These are phyloP conservation scores for Mus minutoides DNA, from an alignment of 2,797 vertebrate species.

Conservation along the genomic window DNA sequence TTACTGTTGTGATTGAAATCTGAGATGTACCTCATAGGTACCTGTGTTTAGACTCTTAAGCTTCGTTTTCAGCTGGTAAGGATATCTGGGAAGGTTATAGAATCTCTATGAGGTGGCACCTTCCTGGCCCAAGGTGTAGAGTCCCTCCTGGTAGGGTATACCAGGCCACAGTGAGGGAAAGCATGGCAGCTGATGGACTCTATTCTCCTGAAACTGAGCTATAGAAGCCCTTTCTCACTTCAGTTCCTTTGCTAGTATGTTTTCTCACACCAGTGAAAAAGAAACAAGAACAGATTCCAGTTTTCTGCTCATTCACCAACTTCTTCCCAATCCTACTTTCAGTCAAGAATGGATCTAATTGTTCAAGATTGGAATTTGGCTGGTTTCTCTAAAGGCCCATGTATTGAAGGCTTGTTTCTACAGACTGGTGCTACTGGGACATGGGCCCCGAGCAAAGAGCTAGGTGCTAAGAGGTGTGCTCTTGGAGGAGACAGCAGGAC, in stretches of 20 bases:
- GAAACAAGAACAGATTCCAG: background rate
- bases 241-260: background rate
- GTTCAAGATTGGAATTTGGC: background rate
- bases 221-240: background rate
- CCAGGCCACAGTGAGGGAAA: background rate
- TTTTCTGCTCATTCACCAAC: background rate
- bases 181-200: background rate
- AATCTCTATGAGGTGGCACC: background rate
- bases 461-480: background rate
- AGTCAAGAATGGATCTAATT: background rate
- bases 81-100: background rate
- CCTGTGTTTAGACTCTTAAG: background rate
- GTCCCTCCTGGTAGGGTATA: no score
- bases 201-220: background rate
- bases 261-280: background rate
- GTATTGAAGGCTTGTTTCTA: no score
- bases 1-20: background rate
- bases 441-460: background rate
- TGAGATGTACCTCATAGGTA: background rate
- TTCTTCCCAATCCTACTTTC: fast-evolving
- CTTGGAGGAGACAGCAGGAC: background rate
- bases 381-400: background rate
- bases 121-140: background rate
- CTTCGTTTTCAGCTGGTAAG: background rate
- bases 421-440: background rate